Percentiles rank a stretch among this genome's conserved stretches.
These are phyloP conservation scores for Lapara coniferarum DNA, from an alignment of 2,888 invertebrate genomes.

Conservation along the genomic window DNA sequence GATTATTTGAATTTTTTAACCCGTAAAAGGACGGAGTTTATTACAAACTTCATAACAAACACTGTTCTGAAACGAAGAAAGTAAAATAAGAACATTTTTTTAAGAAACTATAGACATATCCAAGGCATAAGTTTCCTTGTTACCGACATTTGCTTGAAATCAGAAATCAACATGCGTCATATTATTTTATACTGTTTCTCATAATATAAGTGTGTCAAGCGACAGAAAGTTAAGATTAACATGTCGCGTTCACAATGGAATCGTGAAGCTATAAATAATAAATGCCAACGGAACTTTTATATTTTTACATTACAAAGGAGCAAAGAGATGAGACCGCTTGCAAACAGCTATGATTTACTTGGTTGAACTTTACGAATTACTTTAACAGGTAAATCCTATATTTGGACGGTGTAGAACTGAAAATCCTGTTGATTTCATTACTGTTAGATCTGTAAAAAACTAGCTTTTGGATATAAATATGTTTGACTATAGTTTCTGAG, in stretches of 20 bases:
- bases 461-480: no score
- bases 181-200: neutral
- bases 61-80: no score
- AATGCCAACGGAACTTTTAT: slow-evolving; percentile 32
- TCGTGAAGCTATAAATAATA: slow-evolving; percentile 33
- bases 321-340: neutral
- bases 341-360: neutral
- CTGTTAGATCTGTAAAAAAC: no score
- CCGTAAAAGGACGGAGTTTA: no score
- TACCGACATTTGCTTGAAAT: neutral
- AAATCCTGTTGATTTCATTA: no score
- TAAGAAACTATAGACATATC: neutral
- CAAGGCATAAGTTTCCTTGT: neutral
- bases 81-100: neutral
- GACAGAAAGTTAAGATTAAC: slow-evolving; percentile 28
- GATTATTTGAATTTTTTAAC: no score
- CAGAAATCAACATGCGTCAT: slow-evolving; percentile 4
- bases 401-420: no score
- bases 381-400: no score
- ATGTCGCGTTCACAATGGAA: slow-evolving; percentile 32
- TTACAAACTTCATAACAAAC: no score
- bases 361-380: no score
- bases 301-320: slow-evolving; percentile 29
- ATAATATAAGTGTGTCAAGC: slow-evolving; percentile 13
- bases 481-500: no score